These are phyloP conservation scores for Xiphias gladius DNA, from an alignment of 2,113 vertebrate genomes.

Conservation along the genomic window DNA sequence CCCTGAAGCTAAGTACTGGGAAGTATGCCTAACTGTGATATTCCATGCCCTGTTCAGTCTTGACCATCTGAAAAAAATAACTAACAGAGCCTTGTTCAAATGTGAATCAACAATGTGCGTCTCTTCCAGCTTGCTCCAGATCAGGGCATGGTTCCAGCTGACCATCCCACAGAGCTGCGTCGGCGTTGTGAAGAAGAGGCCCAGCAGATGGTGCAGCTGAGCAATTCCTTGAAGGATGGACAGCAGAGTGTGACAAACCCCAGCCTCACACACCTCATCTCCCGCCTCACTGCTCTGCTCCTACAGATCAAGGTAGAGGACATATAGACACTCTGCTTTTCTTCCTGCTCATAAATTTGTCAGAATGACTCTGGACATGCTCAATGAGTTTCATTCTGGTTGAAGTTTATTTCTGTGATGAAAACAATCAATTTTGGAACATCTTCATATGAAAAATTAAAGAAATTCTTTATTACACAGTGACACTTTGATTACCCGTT, in stretches of 20 bases:
- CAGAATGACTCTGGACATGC: neutral
- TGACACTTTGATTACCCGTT: neutral
- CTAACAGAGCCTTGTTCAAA: neutral
- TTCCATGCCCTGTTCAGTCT: neutral
- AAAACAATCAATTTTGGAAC: neutral
- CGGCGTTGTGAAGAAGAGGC: conserved; percentile 94
- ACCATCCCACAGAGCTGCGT: conserved; percentile 93
- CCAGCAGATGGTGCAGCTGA: conserved; percentile 91
- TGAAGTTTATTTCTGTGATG: neutral
- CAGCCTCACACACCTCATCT: conserved; percentile 91
- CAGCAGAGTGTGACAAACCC: conserved; percentile 90
- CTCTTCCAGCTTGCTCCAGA: conserved; percentile 92
- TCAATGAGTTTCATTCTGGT: neutral
- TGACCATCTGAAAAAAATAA: neutral
- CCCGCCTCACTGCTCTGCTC: conserved; percentile 94
- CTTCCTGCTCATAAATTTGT: neutral
- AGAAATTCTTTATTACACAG: neutral
- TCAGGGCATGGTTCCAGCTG: conserved; percentile 93
- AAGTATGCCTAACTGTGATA: neutral
- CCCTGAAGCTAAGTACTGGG: neutral
- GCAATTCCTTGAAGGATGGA: conserved; percentile 86
- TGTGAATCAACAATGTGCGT: neutral
- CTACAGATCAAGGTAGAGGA: conserved; percentile 94
- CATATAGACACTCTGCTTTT: neutral
- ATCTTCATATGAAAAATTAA: too few species aligned